Conservation (phyloP, 2,888 invertebrate genomes). For the Desoria tigrina region DNA sequence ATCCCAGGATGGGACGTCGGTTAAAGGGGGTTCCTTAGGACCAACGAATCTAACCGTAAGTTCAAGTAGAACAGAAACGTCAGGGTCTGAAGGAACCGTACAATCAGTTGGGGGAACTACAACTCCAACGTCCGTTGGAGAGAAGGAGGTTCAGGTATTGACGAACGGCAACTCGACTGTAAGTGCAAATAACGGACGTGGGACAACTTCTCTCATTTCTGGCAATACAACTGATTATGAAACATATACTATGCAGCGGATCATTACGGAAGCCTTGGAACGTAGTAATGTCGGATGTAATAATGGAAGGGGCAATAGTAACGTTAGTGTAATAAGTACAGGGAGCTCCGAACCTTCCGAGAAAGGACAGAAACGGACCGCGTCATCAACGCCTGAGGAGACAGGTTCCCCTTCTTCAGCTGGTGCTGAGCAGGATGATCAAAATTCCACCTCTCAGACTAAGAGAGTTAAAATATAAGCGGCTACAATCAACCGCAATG, state of each 20-base stretch:
- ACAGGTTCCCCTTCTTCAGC: background rate
- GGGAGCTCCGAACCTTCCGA: background rate
- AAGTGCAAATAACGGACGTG: too few species aligned
- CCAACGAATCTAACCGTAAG: too few species aligned
- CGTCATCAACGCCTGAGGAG: background rate
- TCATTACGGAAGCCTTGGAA: slow-evolving; percentile 52
- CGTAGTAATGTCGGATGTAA: slow-evolving; percentile 52
- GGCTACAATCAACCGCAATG: too few species aligned
- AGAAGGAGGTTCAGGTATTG: too few species aligned
- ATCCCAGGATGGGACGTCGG: too few species aligned
- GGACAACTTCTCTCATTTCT: too few species aligned
- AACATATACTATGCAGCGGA: slow-evolving; percentile 52
- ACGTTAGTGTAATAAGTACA: background rate
- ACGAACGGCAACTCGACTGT: too few species aligned
- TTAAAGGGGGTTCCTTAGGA: too few species aligned
- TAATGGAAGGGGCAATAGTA: slow-evolving; percentile 23
- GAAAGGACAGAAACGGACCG: background rate
- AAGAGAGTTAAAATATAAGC: slow-evolving; percentile 26
- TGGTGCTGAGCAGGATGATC: slow-evolving; percentile 23
- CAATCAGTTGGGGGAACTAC: too few species aligned
- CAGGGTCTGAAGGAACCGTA: too few species aligned
- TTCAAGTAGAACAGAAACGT: too few species aligned
- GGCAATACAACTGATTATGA: slow-evolving; percentile 31
- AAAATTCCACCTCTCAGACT: slow-evolving; percentile 16
- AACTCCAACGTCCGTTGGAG: too few species aligned